Percentiles rank a stretch among this genome's conserved stretches.
Conservation (phyloP, 2,113 vertebrate genomes). For the Mustela lutreola region DNA sequence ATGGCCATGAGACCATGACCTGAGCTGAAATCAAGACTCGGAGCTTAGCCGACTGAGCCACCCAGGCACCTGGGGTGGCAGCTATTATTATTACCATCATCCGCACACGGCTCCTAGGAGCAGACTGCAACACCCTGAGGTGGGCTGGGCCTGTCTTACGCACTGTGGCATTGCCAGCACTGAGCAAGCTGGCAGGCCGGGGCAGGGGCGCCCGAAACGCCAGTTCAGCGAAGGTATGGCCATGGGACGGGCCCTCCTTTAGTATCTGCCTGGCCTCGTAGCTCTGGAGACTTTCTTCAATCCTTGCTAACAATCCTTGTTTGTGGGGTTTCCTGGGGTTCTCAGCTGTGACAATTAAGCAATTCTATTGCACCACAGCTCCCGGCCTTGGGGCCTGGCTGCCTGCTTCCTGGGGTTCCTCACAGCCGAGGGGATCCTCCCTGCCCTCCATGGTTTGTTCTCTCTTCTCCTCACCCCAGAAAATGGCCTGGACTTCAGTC, state of each 20-base stretch:
- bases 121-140: neutral
- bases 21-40: neutral
- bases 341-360: neutral
- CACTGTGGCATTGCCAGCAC: neutral
- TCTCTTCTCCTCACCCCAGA: neutral
- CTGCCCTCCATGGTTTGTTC: neutral
- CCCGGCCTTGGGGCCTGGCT: neutral
- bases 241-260: rapidly evolving
- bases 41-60: neutral
- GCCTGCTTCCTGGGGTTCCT: neutral
- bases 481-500: neutral
- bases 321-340: neutral
- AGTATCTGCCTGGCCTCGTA: neutral
- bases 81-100: rapidly evolving
- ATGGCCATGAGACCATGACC: neutral
- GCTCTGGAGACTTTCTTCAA: neutral
- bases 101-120: rapidly evolving
- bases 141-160: rapidly evolving
- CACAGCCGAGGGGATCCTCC: neutral
- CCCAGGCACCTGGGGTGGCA: neutral
- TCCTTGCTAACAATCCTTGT: neutral
- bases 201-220: rapidly evolving
- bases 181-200: neutral
- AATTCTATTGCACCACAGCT: neutral
- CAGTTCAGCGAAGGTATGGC: rapidly evolving